Evolutionary conservation across 1,140 invertebrate species (phyloP), one percentile per base, ranked within the genome.

Genomic region (Parasteatoda tepidariorum): DNA sequence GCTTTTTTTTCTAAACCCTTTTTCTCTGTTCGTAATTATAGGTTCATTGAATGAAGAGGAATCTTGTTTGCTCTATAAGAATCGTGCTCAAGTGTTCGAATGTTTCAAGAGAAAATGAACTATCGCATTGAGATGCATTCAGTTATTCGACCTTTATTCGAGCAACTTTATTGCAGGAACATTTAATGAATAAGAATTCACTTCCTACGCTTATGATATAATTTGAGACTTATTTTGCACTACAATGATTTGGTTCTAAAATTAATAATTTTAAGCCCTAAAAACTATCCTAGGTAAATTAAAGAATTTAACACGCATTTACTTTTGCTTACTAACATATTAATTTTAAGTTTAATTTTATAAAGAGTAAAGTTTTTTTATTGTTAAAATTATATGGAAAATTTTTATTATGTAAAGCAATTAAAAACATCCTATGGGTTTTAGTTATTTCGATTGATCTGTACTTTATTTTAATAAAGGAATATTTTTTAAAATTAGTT

Each of bases 61-160:
- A 68, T 24, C 34, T 22, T 68, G 38, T 68, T 68, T 68, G 41
- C 38, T 68, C 33, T 34, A 4, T 34, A 28, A 18, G 38, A 68
- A 15, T 68, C 66, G 66, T 68, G 66, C 38, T 68, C 38, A 68
- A 68, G 66, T 48, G 66, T 68, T 24, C 11, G 38, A 68, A 68
- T 28, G 38, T 68, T 68, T 33, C 38, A 33, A 18, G 66, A 68
- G 18, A 68, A 68, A 15, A 48, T 41, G 66, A 24, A 24, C 30
- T 24, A 26, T 18, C 30, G 34, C 34, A 41, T n/a, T 22, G 18
- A 15, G n/a, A 38, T 68, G 66, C 9, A 22, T 68, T 48, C 38
- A 48, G 33, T 38, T 48, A 68, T 41, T 31, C 24, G 26, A 4
- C 34, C 24, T 48, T 68, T 48, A 15, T 68, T 24, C 22, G 34